Evolutionary conservation across 2,888 invertebrate species (phyloP).

Genomic region (Phengaris arion): DNA sequence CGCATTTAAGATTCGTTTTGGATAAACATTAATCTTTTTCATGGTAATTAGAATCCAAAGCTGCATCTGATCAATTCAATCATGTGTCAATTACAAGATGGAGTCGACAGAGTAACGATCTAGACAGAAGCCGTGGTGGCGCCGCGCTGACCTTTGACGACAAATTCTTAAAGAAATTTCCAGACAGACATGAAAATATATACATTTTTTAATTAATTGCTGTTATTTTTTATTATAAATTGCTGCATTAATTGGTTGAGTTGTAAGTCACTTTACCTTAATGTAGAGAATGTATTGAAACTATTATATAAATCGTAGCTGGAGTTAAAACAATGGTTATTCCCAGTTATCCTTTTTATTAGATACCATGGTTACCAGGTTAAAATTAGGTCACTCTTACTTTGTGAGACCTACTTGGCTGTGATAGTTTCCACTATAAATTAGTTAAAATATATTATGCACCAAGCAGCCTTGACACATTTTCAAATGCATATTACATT

Average conservation of each 20-base stretch:
- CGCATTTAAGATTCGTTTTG: too few species aligned
- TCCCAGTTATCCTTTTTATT: too few species aligned
- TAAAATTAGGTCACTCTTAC: not conserved
- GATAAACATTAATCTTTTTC: too few species aligned
- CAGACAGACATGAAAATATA: conserved; percentile 2
- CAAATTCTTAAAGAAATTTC: not conserved
- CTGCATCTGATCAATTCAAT: conserved; percentile 5
- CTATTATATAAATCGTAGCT: too few species aligned
- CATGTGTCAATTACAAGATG: conserved; percentile 6
- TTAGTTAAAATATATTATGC: not conserved
- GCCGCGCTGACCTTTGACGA: not conserved
- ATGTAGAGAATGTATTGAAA: not conserved
- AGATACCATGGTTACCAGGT: not conserved
- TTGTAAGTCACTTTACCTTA: not conserved
- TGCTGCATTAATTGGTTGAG: not conserved
- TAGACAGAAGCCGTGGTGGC: conserved; percentile 8
- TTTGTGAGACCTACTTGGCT: not conserved
- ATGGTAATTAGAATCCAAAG: not conserved
- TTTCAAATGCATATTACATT: not conserved
- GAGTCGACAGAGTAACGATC: not conserved
- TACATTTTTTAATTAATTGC: too few species aligned
- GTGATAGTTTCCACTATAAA: not conserved
- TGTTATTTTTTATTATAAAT: not conserved
- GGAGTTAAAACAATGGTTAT: too few species aligned
- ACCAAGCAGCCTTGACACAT: not conserved